Percentiles rank a stretch among this genome's conserved stretches.
These are phyloP conservation scores for Enteromius mattozi DNA, from an alignment of 2,797 vertebrate genomes.

Conservation along the genomic window DNA sequence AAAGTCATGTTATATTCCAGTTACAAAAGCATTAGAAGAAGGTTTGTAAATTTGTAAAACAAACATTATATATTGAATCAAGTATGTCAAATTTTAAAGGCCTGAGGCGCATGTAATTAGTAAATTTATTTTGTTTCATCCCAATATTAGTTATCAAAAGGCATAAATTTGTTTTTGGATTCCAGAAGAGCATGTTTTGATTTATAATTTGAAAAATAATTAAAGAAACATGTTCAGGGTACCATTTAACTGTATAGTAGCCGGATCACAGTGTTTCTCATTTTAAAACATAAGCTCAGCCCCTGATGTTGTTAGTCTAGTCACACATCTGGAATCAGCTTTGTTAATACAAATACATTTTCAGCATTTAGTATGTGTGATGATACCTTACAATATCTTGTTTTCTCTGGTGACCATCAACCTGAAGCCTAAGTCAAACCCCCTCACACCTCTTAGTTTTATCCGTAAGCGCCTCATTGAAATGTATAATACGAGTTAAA, in stretches of 20 bases:
- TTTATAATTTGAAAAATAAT: not conserved
- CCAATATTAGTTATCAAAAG: not conserved
- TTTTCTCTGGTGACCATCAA: constrained; percentile 9
- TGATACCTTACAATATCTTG: not conserved
- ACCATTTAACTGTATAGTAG: not conserved
- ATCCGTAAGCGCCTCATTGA: not conserved
- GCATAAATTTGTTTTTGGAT: not conserved
- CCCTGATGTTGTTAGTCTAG: not conserved
- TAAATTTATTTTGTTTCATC: not conserved
- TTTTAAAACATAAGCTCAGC: not conserved
- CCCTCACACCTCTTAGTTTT: not conserved
- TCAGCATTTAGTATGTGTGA: not conserved
- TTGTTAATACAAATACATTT: constrained; percentile 2
- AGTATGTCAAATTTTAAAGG: not conserved
- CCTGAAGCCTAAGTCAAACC: not conserved
- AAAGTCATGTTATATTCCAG: too few species aligned
- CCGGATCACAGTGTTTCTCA: not conserved
- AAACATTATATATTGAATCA: too few species aligned
- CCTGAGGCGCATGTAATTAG: not conserved
- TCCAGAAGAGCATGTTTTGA: not conserved
- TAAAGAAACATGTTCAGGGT: not conserved
- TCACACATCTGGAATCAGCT: not conserved
- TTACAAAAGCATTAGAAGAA: too few species aligned
- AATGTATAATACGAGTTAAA: not conserved
- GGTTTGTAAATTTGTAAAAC: too few species aligned